Percentiles rank a stretch among this genome's conserved stretches.
Conservation (phyloP, 2,797 vertebrate species). For the Lycodopsis pacificus region DNA sequence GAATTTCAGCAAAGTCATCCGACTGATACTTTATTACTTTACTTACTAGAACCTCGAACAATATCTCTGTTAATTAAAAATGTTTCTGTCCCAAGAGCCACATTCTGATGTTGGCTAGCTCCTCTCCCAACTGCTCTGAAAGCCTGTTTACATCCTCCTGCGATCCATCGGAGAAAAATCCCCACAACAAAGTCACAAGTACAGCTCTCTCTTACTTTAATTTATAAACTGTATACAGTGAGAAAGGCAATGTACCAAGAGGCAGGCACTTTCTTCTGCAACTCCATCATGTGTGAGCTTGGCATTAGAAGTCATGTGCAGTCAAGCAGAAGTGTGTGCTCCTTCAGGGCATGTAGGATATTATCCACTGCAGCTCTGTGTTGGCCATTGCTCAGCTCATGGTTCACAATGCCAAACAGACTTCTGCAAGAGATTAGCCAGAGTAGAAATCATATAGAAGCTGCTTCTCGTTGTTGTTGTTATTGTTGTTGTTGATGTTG, state of each 20-base stretch:
- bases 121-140: slow-evolving; percentile 63
- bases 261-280: slow-evolving; percentile 35
- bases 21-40: slow-evolving; percentile 32
- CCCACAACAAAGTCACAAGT: slow-evolving; percentile 47
- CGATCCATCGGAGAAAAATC: slow-evolving; percentile 48
- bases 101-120: slow-evolving; percentile 53
- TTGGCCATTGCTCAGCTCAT: slow-evolving; percentile 47
- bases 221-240: slow-evolving; percentile 52
- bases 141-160: slow-evolving; percentile 53
- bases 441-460: slow-evolving; percentile 48
- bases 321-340: slow-evolving; percentile 59
- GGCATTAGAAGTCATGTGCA: slow-evolving; percentile 50
- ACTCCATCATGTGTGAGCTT: slow-evolving; percentile 28
- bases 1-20: slow-evolving; percentile 9
- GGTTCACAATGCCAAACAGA: slow-evolving; percentile 55
- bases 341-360: slow-evolving; percentile 51
- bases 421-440: slow-evolving; percentile 60
- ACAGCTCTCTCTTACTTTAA: slow-evolving; percentile 49
- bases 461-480: background rate
- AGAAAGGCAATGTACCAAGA: slow-evolving; percentile 30
- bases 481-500: background rate
- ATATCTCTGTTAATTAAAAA: slow-evolving; percentile 60
- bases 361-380: slow-evolving; percentile 44
- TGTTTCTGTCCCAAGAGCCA: slow-evolving; percentile 58
- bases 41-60: slow-evolving; percentile 32